Conservation (phyloP, 2,888 invertebrate species). For the Gibbula magus region DNA sequence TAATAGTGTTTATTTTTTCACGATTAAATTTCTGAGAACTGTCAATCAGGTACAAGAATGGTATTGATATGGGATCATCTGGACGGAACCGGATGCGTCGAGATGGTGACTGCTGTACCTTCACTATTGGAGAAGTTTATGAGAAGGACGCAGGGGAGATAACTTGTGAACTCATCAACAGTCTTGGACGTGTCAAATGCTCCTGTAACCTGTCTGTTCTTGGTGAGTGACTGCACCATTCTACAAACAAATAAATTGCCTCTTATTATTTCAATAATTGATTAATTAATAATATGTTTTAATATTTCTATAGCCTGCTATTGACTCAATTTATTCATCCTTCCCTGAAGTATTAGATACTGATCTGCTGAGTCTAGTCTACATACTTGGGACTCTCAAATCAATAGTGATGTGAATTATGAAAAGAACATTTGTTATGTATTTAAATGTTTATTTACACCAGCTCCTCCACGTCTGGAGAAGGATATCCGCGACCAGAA, state of each 20-base stretch:
- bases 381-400: too few species aligned
- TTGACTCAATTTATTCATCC: too few species aligned
- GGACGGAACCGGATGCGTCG: slow-evolving; percentile 79
- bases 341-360: too few species aligned
- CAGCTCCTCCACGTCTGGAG: slow-evolving; percentile 85
- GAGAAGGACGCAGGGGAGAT: slow-evolving; percentile 96
- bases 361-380: too few species aligned
- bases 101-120: slow-evolving; percentile 85
- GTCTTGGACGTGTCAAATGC: slow-evolving; percentile 92
- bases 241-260: too few species aligned
- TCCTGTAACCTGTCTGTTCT: slow-evolving; percentile 92
- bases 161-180: slow-evolving; percentile 95
- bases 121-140: slow-evolving; percentile 90
- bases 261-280: too few species aligned
- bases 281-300: neutral
- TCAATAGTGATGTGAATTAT: too few species aligned
- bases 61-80: slow-evolving; percentile 76
- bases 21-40: neutral
- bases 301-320: too few species aligned
- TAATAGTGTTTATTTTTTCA: too few species aligned
- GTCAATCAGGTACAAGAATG: slow-evolving; percentile 71
- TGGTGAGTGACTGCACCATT: slow-evolving; percentile 77
- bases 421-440: too few species aligned
- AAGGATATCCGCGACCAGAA: slow-evolving; percentile 92
- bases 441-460: too few species aligned